phyloP scores from a whole-genome alignment of 2,797 vertebrate species.

The Oreochromis grahami region DNA sequence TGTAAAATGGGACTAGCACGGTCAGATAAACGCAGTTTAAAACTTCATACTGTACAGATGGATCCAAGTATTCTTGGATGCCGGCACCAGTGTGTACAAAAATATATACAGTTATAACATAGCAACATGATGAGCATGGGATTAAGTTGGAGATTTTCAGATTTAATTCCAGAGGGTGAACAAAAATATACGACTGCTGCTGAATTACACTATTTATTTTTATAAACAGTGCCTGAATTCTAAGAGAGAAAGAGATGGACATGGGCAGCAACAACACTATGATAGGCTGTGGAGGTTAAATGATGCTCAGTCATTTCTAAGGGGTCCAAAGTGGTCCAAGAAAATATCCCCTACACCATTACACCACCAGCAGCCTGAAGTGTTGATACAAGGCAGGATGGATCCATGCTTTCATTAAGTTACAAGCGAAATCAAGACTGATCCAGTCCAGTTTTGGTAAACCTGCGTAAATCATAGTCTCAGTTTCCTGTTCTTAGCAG shows the following conservation, averaged over 20 bases:
- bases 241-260: background rate
- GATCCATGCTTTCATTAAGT: background rate
- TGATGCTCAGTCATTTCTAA: background rate
- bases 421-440: background rate
- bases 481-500: background rate
- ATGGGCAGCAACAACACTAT: background rate
- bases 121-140: background rate
- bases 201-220: background rate
- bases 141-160: background rate
- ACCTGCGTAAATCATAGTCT: background rate
- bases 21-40: background rate
- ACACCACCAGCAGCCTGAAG: background rate
- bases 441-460: background rate
- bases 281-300: background rate
- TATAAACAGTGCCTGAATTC: background rate
- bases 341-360: background rate
- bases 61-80: background rate
- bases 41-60: background rate
- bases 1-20: background rate
- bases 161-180: background rate
- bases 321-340: background rate
- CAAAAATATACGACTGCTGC: background rate
- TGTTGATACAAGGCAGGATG: background rate
- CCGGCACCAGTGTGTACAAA: background rate
- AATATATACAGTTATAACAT: background rate